phyloP scores from a whole-genome alignment of 2,113 vertebrate species.

The Siniperca chuatsi region DNA sequence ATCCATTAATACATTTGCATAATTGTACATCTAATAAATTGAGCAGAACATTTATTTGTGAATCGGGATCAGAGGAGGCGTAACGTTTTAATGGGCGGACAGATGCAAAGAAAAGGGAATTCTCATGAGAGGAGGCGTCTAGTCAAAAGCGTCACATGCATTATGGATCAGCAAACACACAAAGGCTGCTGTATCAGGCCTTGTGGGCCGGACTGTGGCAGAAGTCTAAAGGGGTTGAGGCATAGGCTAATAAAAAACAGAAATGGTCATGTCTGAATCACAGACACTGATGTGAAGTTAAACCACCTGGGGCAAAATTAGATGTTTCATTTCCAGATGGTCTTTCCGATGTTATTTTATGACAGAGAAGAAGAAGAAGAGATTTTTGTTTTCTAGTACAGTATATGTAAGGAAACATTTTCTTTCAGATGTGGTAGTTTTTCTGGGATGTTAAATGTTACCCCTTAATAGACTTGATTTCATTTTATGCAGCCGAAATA shows the following conservation, averaged over 20 bases:
- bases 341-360: conserved; percentile 38
- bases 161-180: conserved; percentile 57
- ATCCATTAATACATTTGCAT: conserved; percentile 11
- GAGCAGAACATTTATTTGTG: conserved; percentile 20
- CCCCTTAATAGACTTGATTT: neutral
- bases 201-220: conserved; percentile 17
- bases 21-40: conserved; percentile 32
- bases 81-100: conserved; percentile 2
- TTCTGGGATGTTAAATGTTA: neutral
- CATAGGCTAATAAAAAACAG: conserved; percentile 61
- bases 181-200: conserved; percentile 23
- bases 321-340: conserved; percentile 47
- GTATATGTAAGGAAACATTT: neutral
- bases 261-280: conserved; percentile 47
- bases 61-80: conserved; percentile 37
- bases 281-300: conserved; percentile 32
- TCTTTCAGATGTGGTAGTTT: neutral
- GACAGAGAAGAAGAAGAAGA: neutral
- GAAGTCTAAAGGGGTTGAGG: conserved; percentile 27
- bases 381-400: neutral
- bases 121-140: conserved; percentile 32
- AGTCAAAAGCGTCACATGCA: conserved; percentile 41
- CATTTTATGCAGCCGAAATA: neutral
- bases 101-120: conserved; percentile 30
- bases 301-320: conserved; percentile 41